Base-by-base conservation (phyloP, 2,888 invertebrate genomes). In the Linyphia triangularis region DNA sequence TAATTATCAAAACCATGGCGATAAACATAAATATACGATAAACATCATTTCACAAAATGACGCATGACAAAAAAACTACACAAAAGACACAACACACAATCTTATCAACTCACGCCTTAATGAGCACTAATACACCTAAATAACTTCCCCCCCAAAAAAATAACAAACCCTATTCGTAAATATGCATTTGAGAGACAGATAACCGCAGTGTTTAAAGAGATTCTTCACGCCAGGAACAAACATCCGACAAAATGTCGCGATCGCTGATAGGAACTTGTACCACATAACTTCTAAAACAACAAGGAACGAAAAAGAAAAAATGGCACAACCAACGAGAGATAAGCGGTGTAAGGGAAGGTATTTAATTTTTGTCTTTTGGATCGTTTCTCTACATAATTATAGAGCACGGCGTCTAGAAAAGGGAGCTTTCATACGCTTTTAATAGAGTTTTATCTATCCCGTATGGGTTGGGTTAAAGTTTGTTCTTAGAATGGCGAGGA, bases 321-420 rank as follows among this genome's bases (percentile, higher is more conserved):
- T n/a, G 10, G 61, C 24, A 24, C 9, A 30, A 30, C 19, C 1
- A 1, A 77, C 19, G 37, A 26, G 22, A 79, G 67, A 79, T 79
- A 79, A 61, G 69, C 43, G 28, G 19, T 61, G 61, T 40, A 51
- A 65, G 26, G 40, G 70, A 72, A 72, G 69, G 72, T 43, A 63
- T 72, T 82, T 82, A 72, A 82, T 82, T 82, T 72, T 82, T 82
- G 82, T 82, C 70, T 82, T 72, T 72, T n/a, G 67, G 59, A 28
- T 57, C 63, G 24, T 37, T 81, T 57, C 51, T 57, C 59, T 37
- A 37, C 57, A 69, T 84, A 84, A 84, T 84, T 84, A 84, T 67
- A 67, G 75, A 84, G 67, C 83, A 73, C 57, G 63, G 26, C n/a
- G 13, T 28, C 28, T 22, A 43, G 78, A n/a, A 67, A 79, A 51